These are phyloP conservation scores for Synergus gifuensis DNA, from an alignment of 2,888 invertebrate genomes.

Conservation along the genomic window DNA sequence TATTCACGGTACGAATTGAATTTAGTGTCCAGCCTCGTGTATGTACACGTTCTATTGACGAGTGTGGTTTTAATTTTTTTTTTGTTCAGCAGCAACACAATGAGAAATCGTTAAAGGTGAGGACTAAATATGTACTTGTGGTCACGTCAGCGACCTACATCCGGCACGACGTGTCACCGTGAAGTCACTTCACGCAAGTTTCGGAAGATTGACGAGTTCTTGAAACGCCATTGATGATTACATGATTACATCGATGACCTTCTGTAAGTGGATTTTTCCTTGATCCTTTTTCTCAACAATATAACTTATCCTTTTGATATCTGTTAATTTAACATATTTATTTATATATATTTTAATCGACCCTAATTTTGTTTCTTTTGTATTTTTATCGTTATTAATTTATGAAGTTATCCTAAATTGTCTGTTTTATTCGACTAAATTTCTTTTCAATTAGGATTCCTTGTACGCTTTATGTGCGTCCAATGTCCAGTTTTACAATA, in stretches of 20 bases:
- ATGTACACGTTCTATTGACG: constrained; percentile 54
- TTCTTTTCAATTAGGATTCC: no score
- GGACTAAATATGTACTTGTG: constrained; percentile 57
- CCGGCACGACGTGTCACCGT: constrained; percentile 13
- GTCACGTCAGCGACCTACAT: constrained; percentile 49
- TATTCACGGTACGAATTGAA: constrained; percentile 75
- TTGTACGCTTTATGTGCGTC: no score
- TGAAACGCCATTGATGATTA: neutral
- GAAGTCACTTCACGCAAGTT: neutral
- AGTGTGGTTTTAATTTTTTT: constrained; percentile 40
- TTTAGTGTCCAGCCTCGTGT: constrained; percentile 61
- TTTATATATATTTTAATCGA: no score
- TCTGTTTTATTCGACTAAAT: no score
- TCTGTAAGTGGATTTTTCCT: neutral
- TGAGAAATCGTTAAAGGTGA: constrained; percentile 57
- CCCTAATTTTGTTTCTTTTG: no score
- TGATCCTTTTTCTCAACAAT: neutral
- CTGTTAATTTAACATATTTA: neutral
- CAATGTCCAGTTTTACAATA: no score
- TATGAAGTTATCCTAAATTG: no score
- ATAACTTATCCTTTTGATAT: neutral
- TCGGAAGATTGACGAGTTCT: constrained; percentile 22
- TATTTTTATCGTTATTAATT: no score
- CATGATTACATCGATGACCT: constrained; percentile 9
- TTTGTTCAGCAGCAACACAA: constrained; percentile 44